Conservation (phyloP, 2,797 vertebrate species). For the Scomberomorus guttatus region DNA sequence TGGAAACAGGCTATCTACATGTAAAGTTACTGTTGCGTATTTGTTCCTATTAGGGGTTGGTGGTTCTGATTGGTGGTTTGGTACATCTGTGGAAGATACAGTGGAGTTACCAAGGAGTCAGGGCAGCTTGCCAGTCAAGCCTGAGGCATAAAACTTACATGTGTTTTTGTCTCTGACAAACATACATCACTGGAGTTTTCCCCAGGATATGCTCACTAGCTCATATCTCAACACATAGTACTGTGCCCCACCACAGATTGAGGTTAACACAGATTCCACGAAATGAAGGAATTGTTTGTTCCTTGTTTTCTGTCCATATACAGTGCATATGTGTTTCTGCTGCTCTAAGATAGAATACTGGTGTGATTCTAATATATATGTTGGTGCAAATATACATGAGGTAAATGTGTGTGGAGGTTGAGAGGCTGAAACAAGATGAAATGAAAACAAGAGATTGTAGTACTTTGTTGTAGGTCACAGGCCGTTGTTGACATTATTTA, state of each 20-base stretch:
- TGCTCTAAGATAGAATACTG: conserved; percentile 74
- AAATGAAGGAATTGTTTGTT: conserved; percentile 76
- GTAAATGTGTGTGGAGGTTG: conserved; percentile 53
- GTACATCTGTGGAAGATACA: conserved; percentile 89
- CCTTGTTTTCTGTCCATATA: conserved; percentile 76
- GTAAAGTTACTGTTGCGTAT: conserved; percentile 75
- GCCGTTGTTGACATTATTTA: conserved; percentile 54
- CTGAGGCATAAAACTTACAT: conserved; percentile 68
- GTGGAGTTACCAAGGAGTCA: conserved; percentile 84
- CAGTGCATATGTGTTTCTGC: conserved; percentile 70
- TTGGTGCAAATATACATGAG: conserved; percentile 65
- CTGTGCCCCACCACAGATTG: conserved; percentile 79
- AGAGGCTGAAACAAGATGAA: conserved; percentile 38
- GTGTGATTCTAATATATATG: conserved; percentile 71
- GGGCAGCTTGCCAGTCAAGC: conserved; percentile 81
- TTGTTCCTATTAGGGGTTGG: conserved; percentile 71
- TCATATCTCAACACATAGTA: conserved; percentile 82
- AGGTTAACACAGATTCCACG: conserved; percentile 76
- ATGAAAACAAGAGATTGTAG: conserved; percentile 45
- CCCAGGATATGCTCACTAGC: conserved; percentile 76
- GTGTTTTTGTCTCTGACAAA: conserved; percentile 69
- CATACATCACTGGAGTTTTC: conserved; percentile 68
- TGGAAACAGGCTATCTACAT: conserved; percentile 75
- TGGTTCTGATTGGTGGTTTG: conserved; percentile 83
- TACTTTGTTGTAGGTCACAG: conserved; percentile 37